Percentiles rank a stretch among this genome's conserved stretches.
phyloP scores from a whole-genome alignment of 2,888 invertebrate genomes.

The Cataglyphis cursor region DNA sequence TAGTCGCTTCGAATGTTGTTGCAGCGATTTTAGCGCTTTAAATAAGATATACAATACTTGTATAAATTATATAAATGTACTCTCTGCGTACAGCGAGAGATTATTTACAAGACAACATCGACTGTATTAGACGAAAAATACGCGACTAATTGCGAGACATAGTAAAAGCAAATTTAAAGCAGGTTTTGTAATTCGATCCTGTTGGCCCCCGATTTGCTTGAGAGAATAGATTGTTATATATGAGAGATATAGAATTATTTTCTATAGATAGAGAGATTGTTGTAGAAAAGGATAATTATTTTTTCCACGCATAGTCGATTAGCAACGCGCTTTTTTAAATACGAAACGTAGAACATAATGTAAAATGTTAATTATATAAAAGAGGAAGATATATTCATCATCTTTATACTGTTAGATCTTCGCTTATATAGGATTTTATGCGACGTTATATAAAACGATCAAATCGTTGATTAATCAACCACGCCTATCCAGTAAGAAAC shows the following conservation, averaged over 20 bases:
- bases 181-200: slow-evolving; percentile 38
- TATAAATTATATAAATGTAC: neutral
- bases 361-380: neutral
- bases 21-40: slow-evolving; percentile 13
- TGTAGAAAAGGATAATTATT: slow-evolving; percentile 18
- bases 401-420: slow-evolving; percentile 22
- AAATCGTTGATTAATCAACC: slow-evolving; percentile 23
- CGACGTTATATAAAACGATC: slow-evolving; percentile 12
- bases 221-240: slow-evolving; percentile 33
- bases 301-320: slow-evolving; percentile 20
- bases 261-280: neutral
- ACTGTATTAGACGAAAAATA: neutral
- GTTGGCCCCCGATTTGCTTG: slow-evolving; percentile 16
- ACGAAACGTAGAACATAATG: neutral
- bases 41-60: slow-evolving; percentile 13
- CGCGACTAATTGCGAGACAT: slow-evolving; percentile 13
- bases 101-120: slow-evolving; percentile 18
- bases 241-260: slow-evolving; percentile 27
- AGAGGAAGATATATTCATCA: neutral
- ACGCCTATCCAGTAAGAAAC: neutral
- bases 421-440: slow-evolving; percentile 25
- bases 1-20: slow-evolving; percentile 45
- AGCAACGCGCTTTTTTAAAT: slow-evolving; percentile 32
- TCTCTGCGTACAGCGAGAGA: slow-evolving; percentile 6
- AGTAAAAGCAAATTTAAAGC: slow-evolving; percentile 25